Evolutionary conservation across 2,888 invertebrate species (phyloP).

Genomic region (Ferrisia virgata): DNA sequence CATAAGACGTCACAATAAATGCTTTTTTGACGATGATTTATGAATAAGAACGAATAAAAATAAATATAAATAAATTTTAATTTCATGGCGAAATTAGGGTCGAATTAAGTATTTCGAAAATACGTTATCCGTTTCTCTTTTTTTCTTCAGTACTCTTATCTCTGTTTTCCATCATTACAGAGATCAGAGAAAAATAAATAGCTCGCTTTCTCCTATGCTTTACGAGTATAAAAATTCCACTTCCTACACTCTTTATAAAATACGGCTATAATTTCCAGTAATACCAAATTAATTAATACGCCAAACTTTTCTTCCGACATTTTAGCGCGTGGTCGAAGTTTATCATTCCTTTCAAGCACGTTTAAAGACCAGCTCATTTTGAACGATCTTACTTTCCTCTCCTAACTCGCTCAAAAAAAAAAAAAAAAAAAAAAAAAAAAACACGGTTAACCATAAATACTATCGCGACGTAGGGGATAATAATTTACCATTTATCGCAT

Average conservation of each 20-base stretch:
- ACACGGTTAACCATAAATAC: background rate
- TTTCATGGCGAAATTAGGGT: background rate
- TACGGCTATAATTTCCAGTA: constrained; percentile 11
- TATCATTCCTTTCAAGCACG: background rate
- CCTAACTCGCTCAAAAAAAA: background rate
- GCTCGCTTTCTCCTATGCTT: background rate
- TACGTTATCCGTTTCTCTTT: background rate
- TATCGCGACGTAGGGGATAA: background rate
- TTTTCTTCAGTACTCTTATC: background rate
- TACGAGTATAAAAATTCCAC: background rate
- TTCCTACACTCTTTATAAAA: background rate
- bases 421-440: background rate
- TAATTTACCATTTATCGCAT: constrained; percentile 19
- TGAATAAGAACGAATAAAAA: background rate
- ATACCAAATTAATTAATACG: constrained; percentile 12
- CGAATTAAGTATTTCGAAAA: background rate
- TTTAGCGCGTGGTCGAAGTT: background rate
- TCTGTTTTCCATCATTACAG: background rate
- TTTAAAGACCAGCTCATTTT: background rate
- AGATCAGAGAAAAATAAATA: background rate
- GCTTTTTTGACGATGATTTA: background rate
- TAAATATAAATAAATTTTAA: constrained; percentile 4
- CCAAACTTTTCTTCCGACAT: background rate
- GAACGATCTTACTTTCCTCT: background rate
- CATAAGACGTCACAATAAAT: background rate